A percentile compares a stretch with the other conserved stretches of the same genome.
phyloP scores from a whole-genome alignment of 2,113 vertebrate genomes.

The Pituophis catenifer region DNA sequence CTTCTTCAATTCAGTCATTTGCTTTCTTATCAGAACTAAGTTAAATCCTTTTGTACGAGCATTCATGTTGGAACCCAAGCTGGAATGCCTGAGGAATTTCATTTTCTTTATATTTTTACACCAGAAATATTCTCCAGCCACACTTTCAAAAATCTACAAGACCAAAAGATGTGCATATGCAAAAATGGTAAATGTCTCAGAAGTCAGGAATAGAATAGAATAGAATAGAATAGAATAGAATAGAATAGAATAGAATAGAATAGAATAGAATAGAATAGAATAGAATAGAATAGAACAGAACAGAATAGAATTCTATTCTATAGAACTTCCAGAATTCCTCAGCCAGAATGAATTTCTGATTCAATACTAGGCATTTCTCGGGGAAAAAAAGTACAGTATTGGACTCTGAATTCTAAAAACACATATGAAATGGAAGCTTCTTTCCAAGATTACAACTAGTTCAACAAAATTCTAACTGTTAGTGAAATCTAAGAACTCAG shows the following conservation, averaged over 20 bases:
- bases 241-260: not conserved
- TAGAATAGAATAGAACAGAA: too few relatives aligned
- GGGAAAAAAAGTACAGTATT: too few relatives aligned
- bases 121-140: not conserved
- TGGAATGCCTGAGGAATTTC: not conserved
- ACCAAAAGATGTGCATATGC: not conserved
- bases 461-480: not conserved
- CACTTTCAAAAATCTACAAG: not conserved
- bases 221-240: not conserved
- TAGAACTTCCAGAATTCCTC: not conserved
- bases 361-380: not conserved
- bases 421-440: not conserved
- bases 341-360: not conserved
- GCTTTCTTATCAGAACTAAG: not conserved
- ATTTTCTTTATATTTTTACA: not conserved
- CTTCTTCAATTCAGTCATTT: not conserved
- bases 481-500: not conserved
- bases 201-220: not conserved
- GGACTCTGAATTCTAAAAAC: not conserved
- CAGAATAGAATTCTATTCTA: too few relatives aligned
- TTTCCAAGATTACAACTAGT: not conserved
- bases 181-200: not conserved
- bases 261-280: too few relatives aligned
- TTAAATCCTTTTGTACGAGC: not conserved
- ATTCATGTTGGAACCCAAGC: not conserved